These are phyloP conservation scores for Diglossa cyanea DNA, from an alignment of 2,797 vertebrate genomes.

Conservation along the genomic window DNA sequence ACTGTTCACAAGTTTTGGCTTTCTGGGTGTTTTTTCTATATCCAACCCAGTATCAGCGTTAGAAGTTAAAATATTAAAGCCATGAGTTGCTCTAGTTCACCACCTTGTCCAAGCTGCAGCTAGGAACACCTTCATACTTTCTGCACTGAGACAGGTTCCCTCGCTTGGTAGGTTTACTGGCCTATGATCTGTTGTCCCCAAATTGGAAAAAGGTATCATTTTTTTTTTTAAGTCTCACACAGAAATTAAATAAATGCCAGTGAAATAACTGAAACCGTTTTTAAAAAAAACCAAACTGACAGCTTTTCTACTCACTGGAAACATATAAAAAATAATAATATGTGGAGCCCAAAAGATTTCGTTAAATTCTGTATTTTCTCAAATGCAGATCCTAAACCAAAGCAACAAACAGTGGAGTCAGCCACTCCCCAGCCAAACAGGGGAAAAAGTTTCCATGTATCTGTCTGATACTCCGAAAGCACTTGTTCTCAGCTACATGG, in stretches of 20 bases:
- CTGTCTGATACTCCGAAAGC: neutral
- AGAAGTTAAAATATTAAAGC: neutral
- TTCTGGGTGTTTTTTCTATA: neutral
- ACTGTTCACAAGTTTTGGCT: neutral
- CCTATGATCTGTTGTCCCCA: neutral
- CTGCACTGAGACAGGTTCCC: neutral
- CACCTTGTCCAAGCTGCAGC: neutral
- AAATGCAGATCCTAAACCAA: neutral
- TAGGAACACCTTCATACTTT: neutral
- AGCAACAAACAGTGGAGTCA: neutral
- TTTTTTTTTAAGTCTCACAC: neutral
- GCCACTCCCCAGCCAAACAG: neutral
- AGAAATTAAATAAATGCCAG: neutral
- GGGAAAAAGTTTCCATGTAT: neutral
- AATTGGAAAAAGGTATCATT: neutral
- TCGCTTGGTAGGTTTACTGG: neutral
- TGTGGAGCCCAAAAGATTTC: accelerated
- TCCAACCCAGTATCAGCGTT: neutral
- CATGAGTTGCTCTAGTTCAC: neutral
- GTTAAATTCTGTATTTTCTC: neutral
- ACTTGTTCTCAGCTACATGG: neutral
- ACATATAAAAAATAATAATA: neutral
- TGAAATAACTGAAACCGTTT: neutral
- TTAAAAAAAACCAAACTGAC: neutral
- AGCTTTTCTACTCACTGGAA: neutral